phyloP scores from a whole-genome alignment of 2,797 vertebrate species.

The Myioborus melanocephalus region DNA sequence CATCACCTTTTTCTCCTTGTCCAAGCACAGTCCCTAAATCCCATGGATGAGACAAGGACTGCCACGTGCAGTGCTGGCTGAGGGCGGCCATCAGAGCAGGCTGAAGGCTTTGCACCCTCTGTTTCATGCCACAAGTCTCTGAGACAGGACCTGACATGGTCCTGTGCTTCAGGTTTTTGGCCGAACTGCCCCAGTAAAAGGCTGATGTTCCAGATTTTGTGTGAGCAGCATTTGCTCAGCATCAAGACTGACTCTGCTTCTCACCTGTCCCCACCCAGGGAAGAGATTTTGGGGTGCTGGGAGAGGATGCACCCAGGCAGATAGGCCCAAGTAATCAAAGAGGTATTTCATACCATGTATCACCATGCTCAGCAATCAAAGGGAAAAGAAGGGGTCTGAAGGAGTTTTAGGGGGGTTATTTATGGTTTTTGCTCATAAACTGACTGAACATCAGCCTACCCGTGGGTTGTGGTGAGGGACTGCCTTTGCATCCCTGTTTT shows the following conservation, averaged over 20 bases:
- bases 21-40: neutral
- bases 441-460: neutral
- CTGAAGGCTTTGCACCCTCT: neutral
- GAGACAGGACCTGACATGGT: neutral
- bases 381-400: neutral
- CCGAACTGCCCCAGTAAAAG: neutral
- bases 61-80: neutral
- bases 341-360: neutral
- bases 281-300: neutral
- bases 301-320: neutral
- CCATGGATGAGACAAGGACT: neutral
- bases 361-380: neutral
- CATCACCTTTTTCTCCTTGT: neutral
- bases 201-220: neutral
- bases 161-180: neutral
- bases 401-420: neutral
- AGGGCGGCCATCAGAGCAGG: neutral
- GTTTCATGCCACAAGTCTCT: neutral
- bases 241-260: neutral
- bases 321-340: neutral
- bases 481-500: neutral
- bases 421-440: neutral
- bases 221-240: neutral
- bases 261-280: neutral
- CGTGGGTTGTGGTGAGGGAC: accelerated